phyloP scores from a whole-genome alignment of 2,888 invertebrate species.

The Barypeithes pellucidus region DNA sequence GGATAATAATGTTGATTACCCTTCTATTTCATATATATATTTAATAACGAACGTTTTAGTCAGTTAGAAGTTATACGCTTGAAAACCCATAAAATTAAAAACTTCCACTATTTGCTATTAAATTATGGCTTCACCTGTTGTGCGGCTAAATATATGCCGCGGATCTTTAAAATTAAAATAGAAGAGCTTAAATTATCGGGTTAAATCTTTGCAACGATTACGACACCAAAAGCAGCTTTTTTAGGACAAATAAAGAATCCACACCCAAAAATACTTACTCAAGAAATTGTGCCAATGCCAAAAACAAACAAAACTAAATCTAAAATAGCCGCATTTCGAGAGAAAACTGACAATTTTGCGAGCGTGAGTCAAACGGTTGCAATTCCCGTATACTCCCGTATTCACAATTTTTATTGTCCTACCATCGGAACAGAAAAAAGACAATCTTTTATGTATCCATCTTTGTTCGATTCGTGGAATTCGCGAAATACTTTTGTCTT shows the following conservation, averaged over 20 bases:
- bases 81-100: constrained; percentile 40
- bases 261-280: constrained; percentile 60
- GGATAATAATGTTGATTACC: not conserved
- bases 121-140: constrained; percentile 51
- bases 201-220: constrained; percentile 4
- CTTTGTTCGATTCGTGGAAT: constrained; percentile 56
- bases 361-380: constrained; percentile 60
- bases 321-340: constrained; percentile 62
- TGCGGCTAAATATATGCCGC: constrained; percentile 42
- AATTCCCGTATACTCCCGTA: constrained; percentile 56
- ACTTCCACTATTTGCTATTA: constrained; percentile 42
- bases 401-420: constrained; percentile 29
- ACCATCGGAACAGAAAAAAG: constrained; percentile 1
- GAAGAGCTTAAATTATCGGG: constrained; percentile 17
- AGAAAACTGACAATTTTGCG: constrained; percentile 62
- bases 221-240: constrained; percentile 13
- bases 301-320: constrained; percentile 63
- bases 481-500: constrained; percentile 17
- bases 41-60: constrained; percentile 34
- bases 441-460: constrained; percentile 15
- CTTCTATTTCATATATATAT: constrained; percentile 21
- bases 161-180: constrained; percentile 41
- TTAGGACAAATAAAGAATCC: constrained; percentile 33
- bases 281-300: constrained; percentile 65
- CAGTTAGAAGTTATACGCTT: constrained; percentile 33